Base-by-base conservation (phyloP, 2,888 invertebrate genomes). In the Oithona nana region DNA sequence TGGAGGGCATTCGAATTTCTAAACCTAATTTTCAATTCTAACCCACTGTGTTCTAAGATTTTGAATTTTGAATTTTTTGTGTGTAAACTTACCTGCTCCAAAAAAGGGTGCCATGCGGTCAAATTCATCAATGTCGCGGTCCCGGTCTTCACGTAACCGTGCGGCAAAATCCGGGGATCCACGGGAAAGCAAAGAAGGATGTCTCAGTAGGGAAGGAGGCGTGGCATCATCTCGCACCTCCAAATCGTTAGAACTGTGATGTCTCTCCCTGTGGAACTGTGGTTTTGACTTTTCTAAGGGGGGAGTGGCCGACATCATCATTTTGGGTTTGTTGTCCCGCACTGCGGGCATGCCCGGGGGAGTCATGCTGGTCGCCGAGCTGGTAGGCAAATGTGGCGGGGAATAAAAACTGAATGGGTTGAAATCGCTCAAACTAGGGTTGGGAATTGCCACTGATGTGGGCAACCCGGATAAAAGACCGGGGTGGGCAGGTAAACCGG, bases 391-490 rank as follows among this genome's bases (percentile, higher is more conserved):
- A 29, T 51, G 60, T 57, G 56, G 48, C 55, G 29, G 22, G 48
- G 56, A 86, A 77, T 88, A 88, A 68, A 88, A 88, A 68, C 88
- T 88, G 76, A 88, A 89, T 71, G 89, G 87, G 77, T 89, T 88
- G 73, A 88, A 88, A 78, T 89, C 88, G 78, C 92, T 90, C 69
- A 94, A 80, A 72, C 89, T 87, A 64, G 94, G 94, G 75, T 94
- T 94, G 65, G 93, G 88, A 74, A 94, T 93, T 73, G 94, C 93
- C 71, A 94, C 93, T 66, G 90, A 88, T 65, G 93, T 94, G 68
- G 69, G 39, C 68, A 68, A 71, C 70, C 65, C 68, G 28, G 68
- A 69, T 63, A 69, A 68, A 64, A 68, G 68, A 54, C 68, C 67
- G 65, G 67, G 24, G 57, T 68, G 57, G 66, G 57, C n/a, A 64